Conservation (phyloP, 37 sponge, comb jelly and placozoan species). For the Bolinopsis microptera region DNA sequence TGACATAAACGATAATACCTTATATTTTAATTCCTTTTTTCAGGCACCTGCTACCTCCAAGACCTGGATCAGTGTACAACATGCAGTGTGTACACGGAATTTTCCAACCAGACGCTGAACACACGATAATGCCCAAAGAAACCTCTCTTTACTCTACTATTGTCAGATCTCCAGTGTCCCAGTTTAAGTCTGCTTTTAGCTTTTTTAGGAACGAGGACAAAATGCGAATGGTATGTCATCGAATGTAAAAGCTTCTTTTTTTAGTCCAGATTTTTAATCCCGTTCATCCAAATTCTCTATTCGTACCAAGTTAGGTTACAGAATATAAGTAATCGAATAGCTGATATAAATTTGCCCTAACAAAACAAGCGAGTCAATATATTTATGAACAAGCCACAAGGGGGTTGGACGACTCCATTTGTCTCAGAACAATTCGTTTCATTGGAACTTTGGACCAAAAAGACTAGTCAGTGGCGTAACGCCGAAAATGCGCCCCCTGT, state of each 20-base stretch:
- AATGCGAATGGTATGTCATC: background rate
- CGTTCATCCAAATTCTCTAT: background rate
- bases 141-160: constrained; percentile 18
- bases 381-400: too few species aligned
- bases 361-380: too few species aligned
- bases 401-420: too few species aligned
- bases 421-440: too few species aligned
- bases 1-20: too few species aligned
- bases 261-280: background rate
- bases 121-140: background rate
- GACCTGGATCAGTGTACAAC: background rate
- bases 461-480: too few species aligned
- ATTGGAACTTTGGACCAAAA: too few species aligned
- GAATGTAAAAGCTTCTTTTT: background rate
- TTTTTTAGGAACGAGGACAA: background rate
- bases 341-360: too few species aligned
- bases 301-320: background rate
- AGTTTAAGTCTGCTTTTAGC: constrained; percentile 21
- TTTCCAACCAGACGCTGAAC: background rate
- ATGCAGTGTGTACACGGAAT: constrained; percentile 40
- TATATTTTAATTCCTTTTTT: too few species aligned
- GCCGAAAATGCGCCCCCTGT: too few species aligned
- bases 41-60: background rate
- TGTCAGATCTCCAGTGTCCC: constrained; percentile 1
- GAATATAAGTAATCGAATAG: too few species aligned